phyloP scores from a whole-genome alignment of 1,140 invertebrate genomes.

The Drosophila tropicalis region DNA sequence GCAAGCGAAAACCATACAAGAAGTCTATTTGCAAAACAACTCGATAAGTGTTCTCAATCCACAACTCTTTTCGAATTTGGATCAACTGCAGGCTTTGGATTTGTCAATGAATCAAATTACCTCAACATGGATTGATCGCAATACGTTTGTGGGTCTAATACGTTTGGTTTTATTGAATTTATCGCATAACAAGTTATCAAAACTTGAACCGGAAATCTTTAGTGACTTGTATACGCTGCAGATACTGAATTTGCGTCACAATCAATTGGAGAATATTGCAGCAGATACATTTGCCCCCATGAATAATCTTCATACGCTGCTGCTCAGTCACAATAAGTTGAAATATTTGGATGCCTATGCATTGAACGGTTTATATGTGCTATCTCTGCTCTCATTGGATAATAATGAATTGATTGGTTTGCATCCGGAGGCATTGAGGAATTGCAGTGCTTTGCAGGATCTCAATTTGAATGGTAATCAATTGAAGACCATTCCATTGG shows the following conservation, averaged over 20 bases:
- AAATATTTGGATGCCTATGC: conserved; percentile 90
- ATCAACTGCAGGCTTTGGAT: conserved; percentile 93
- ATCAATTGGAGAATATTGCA: conserved; percentile 90
- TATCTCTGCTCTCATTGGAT: conserved; percentile 91
- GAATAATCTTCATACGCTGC: conserved; percentile 92
- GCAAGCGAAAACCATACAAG: conserved; percentile 90
- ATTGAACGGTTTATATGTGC: conserved; percentile 90
- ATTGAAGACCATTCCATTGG: conserved; percentile 90
- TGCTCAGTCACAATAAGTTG: conserved; percentile 91
- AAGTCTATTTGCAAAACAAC: conserved; percentile 94
- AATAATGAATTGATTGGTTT: conserved; percentile 90
- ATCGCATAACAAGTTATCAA: conserved; percentile 92
- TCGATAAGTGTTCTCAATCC: conserved; percentile 92
- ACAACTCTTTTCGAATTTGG: conserved; percentile 91
- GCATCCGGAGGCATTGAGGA: conserved; percentile 91
- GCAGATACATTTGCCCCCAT: conserved; percentile 92
- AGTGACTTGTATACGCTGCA: conserved; percentile 92
- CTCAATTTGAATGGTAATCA: conserved; percentile 93
- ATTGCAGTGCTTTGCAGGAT: conserved; percentile 92
- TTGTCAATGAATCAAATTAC: conserved; percentile 94
- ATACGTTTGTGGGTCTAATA: conserved; percentile 93
- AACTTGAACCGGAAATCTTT: conserved; percentile 91
- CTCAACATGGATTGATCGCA: conserved; percentile 91
- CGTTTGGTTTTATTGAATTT: conserved; percentile 93
- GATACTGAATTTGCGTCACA: conserved; percentile 91